These are phyloP conservation scores for Caenorhabditis sp. DNA, from an alignment of 2,888 invertebrate genomes.

Conservation along the genomic window DNA sequence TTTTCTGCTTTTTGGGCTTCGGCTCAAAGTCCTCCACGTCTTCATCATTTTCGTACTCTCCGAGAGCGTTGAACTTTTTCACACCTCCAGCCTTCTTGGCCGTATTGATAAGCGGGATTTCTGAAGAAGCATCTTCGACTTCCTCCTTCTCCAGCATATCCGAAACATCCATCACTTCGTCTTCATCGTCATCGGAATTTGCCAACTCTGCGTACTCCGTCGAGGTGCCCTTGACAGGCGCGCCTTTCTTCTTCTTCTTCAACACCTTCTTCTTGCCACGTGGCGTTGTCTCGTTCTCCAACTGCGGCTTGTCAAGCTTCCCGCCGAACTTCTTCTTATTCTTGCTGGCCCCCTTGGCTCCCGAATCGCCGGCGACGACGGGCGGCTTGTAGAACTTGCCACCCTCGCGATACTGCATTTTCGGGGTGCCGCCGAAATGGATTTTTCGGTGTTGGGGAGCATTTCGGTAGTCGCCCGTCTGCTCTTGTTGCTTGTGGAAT, in stretches of 20 bases:
- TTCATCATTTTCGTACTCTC: conserved; percentile 38
- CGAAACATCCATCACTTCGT: conserved; percentile 53
- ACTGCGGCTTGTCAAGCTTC: not conserved
- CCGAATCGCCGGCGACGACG: not conserved
- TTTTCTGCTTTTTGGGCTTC: conserved; percentile 20
- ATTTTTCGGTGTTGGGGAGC: conserved; percentile 27
- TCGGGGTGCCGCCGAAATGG: conserved; percentile 47
- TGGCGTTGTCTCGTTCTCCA: too few species aligned
- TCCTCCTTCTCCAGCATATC: conserved; percentile 56
- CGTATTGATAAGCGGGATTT: conserved; percentile 57
- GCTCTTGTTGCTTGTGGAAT: conserved; percentile 26
- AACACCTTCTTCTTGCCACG: not conserved
- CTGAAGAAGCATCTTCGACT: conserved; percentile 42
- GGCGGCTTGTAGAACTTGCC: conserved; percentile 45
- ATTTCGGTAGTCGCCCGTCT: conserved; percentile 6
- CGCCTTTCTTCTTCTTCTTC: conserved; percentile 14
- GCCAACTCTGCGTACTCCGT: conserved; percentile 51
- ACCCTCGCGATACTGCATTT: conserved; percentile 41
- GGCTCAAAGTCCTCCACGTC: not conserved
- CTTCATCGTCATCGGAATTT: conserved; percentile 57
- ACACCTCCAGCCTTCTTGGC: not conserved
- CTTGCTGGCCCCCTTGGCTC: too few species aligned
- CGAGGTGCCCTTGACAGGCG: conserved; percentile 60
- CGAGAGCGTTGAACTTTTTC: conserved; percentile 37
- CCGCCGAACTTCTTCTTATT: too few species aligned